A percentile compares a stretch with the other conserved stretches of the same genome.
Conservation (phyloP, 2,797 vertebrate species). For the Enteromius paludinosus region DNA sequence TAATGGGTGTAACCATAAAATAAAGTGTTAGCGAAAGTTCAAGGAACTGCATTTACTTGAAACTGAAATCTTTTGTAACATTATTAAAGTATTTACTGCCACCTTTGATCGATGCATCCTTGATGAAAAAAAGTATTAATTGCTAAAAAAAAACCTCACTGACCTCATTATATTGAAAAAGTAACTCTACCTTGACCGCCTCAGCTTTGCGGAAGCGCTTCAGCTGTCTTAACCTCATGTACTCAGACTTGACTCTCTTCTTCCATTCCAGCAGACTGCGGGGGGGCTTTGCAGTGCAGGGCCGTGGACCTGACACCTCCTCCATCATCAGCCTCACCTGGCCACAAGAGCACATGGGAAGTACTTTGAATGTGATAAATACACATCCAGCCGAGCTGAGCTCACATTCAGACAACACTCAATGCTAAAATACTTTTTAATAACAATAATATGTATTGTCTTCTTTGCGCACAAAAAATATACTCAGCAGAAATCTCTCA, state of each 20-base stretch:
- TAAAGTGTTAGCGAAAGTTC: neutral
- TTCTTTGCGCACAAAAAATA: too few relatives aligned
- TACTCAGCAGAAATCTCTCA: too few relatives aligned
- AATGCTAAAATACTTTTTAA: too few relatives aligned
- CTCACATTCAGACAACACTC: neutral
- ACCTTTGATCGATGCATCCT: neutral
- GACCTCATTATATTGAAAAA: neutral
- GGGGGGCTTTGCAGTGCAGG: conserved; percentile 66
- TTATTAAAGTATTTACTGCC: neutral
- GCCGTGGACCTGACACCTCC: conserved; percentile 73
- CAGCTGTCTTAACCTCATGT: conserved; percentile 93
- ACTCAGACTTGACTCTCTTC: conserved; percentile 94
- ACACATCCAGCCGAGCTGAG: neutral
- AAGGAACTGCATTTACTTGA: neutral
- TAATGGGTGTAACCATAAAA: too few relatives aligned
- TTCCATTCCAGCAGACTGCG: conserved; percentile 89
- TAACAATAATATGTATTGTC: too few relatives aligned
- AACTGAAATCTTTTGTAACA: neutral
- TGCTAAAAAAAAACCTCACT: too few relatives aligned
- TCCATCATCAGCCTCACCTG: conserved; percentile 67
- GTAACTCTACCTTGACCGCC: conserved; percentile 85
- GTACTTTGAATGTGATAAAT: neutral
- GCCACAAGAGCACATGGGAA: neutral
- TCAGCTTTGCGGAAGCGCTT: conserved; percentile 94
- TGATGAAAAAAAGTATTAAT: neutral